phyloP scores from a whole-genome alignment of 2,113 vertebrate species.

The Hemibagrus wyckioides region DNA sequence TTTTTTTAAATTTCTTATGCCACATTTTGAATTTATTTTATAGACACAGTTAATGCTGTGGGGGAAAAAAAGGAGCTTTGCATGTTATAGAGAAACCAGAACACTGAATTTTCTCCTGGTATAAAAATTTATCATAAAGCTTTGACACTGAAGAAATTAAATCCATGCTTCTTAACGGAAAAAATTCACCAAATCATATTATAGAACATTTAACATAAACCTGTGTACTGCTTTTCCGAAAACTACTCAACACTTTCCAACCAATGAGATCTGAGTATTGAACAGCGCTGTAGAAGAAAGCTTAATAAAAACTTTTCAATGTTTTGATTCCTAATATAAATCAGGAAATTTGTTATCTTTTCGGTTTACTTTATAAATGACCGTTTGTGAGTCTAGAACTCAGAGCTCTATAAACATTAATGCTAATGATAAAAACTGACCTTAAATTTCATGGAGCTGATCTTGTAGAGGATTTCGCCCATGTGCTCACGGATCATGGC shows the following conservation, averaged over 20 bases:
- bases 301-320: not conserved
- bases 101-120: not conserved
- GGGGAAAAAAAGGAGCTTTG: not conserved
- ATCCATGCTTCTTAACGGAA: not conserved
- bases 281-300: not conserved
- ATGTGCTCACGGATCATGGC: conserved; percentile 93
- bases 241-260: not conserved
- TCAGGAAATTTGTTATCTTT: not conserved
- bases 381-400: not conserved
- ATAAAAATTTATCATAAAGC: not conserved
- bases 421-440: conserved; percentile 61
- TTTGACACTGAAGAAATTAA: not conserved
- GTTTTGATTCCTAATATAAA: not conserved
- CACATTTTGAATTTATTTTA: not conserved
- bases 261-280: not conserved
- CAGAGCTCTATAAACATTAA: not conserved
- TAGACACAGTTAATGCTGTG: not conserved
- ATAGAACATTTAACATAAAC: not conserved
- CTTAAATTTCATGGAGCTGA: conserved; percentile 99
- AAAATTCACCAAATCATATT: not conserved
- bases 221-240: not conserved
- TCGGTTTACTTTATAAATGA: not conserved
- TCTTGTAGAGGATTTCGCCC: conserved; percentile 92
- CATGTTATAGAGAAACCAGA: not conserved
- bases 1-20: not conserved